A percentile compares a stretch with the other conserved stretches of the same genome.
These are phyloP conservation scores for Oreochromis grahami DNA, from an alignment of 2,797 vertebrate species.

Conservation along the genomic window DNA sequence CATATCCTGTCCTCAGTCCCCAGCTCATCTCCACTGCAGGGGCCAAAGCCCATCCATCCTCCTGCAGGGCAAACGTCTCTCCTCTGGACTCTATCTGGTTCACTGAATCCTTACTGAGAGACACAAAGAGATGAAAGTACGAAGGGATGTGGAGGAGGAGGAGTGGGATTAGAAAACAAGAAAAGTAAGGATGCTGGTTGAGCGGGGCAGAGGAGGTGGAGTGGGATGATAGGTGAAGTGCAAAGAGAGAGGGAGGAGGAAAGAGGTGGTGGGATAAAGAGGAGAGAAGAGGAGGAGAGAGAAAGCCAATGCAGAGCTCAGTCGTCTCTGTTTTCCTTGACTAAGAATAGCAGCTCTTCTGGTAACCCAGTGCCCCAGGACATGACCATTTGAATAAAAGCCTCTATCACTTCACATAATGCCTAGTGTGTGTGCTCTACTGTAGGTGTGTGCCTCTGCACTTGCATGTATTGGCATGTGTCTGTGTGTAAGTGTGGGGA, in stretches of 20 bases:
- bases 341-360: slow-evolving; percentile 74
- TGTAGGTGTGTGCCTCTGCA: slow-evolving; percentile 21
- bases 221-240: slow-evolving; percentile 63
- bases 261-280: slow-evolving; percentile 28
- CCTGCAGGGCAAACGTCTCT: slow-evolving; percentile 53
- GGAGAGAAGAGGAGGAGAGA: slow-evolving; percentile 24
- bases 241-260: slow-evolving; percentile 42
- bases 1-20: slow-evolving; percentile 32
- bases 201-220: slow-evolving; percentile 53
- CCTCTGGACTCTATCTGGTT: slow-evolving; percentile 50
- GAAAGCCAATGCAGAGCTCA: slow-evolving; percentile 37
- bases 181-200: slow-evolving; percentile 49
- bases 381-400: slow-evolving; percentile 69
- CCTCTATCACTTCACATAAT: slow-evolving; percentile 54
- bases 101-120: slow-evolving; percentile 55
- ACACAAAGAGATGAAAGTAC: slow-evolving; percentile 51
- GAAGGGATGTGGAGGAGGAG: slow-evolving; percentile 46
- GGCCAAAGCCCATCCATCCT: slow-evolving; percentile 15
- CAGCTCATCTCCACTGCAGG: slow-evolving; percentile 17
- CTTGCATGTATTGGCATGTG: slow-evolving; percentile 8
- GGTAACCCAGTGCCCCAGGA: slow-evolving; percentile 68
- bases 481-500: not conserved
- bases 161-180: slow-evolving; percentile 51
- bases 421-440: slow-evolving; percentile 20
- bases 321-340: slow-evolving; percentile 47